phyloP scores from a whole-genome alignment of 2,113 vertebrate species.

The Brevimyrus niger region DNA sequence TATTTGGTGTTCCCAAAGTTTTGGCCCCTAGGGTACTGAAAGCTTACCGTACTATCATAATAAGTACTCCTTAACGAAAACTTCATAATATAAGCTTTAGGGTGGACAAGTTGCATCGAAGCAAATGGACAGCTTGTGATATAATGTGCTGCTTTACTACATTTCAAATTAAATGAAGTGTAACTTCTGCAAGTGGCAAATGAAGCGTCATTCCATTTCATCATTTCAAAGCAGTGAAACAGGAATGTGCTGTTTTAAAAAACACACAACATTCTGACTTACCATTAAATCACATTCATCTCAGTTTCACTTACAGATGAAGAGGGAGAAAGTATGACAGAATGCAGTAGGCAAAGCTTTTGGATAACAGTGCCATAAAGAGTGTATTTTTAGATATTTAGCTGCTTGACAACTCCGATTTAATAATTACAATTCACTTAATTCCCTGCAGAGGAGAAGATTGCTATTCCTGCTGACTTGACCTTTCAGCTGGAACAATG shows the following conservation, averaged over 20 bases:
- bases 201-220: neutral
- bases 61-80: neutral
- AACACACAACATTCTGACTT: neutral
- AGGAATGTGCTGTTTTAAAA: neutral
- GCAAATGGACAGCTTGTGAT: neutral
- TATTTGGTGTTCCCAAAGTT: neutral
- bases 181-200: neutral
- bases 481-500: constrained; percentile 4
- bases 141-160: neutral
- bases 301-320: neutral
- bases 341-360: neutral
- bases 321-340: neutral
- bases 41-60: neutral
- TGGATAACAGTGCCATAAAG: neutral
- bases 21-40: neutral
- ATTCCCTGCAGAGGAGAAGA: neutral
- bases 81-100: neutral
- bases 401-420: neutral
- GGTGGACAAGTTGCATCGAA: neutral
- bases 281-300: neutral
- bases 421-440: constrained; percentile 2
- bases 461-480: neutral
- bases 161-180: neutral
- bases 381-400: neutral
- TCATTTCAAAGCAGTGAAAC: neutral